phyloP scores from a whole-genome alignment of 2,888 invertebrate species.

The Melipona bicolor region DNA sequence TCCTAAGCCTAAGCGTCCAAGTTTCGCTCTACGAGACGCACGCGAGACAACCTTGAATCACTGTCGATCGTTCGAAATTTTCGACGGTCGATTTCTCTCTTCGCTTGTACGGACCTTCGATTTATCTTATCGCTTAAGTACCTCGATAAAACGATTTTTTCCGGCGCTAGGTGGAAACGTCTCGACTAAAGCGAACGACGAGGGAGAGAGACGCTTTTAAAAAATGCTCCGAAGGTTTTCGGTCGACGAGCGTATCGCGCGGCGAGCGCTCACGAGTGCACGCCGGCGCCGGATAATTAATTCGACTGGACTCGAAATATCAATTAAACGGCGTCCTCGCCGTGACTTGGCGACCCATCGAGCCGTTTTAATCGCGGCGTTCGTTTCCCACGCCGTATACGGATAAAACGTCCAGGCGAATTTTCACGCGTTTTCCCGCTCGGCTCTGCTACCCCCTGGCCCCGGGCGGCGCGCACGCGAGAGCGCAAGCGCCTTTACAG shows the following conservation, averaged over 20 bases:
- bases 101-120: neutral
- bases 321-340: slow-evolving; percentile 23
- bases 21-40: neutral
- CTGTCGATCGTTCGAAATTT: neutral
- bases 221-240: neutral
- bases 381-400: slow-evolving; percentile 39
- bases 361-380: slow-evolving; percentile 33
- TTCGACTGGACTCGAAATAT: slow-evolving; percentile 21
- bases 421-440: slow-evolving; percentile 43
- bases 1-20: neutral
- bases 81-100: neutral
- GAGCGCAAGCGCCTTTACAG: slow-evolving; percentile 52
- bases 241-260: too few relatives aligned
- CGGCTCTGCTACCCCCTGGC: neutral
- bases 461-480: slow-evolving; percentile 19
- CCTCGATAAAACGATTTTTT: neutral
- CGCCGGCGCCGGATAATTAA: slow-evolving; percentile 7
- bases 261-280: neutral
- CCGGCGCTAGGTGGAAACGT: too few relatives aligned
- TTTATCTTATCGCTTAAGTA: slow-evolving; percentile 3
- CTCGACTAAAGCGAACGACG: neutral
- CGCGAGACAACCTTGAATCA: neutral
- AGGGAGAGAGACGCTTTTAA: neutral
- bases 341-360: slow-evolving; percentile 32
- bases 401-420: slow-evolving; percentile 39